Conservation (phyloP, 2,888 invertebrate species). For the Phorcus lineatus region DNA sequence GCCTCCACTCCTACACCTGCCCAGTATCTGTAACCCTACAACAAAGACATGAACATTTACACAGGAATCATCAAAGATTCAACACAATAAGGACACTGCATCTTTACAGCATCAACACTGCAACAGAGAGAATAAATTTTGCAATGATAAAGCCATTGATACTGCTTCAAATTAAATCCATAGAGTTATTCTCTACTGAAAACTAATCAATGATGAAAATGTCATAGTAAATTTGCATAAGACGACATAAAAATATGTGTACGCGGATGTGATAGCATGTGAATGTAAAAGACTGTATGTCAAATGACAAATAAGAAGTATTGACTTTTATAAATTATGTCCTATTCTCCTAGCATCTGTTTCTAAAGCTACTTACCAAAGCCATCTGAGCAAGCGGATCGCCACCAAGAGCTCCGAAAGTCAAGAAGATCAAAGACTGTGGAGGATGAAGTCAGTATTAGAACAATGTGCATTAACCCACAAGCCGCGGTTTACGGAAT, state of each 20-base stretch:
- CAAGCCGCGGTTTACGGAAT: too few relatives aligned
- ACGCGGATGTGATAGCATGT: too few relatives aligned
- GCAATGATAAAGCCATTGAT: neutral
- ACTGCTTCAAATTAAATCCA: too few relatives aligned
- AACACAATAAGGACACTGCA: neutral
- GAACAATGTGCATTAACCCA: neutral
- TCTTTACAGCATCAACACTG: neutral
- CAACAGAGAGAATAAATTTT: neutral
- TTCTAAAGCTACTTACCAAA: conserved; percentile 76
- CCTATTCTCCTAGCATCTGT: too few relatives aligned
- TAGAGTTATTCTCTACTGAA: too few relatives aligned
- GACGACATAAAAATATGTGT: too few relatives aligned
- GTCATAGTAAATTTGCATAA: too few relatives aligned
- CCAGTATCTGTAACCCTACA: conserved; percentile 91
- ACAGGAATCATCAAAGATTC: neutral
- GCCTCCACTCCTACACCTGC: conserved; percentile 91
- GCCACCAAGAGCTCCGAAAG: conserved; percentile 92
- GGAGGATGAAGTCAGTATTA: conserved; percentile 30
- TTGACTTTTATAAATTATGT: too few relatives aligned
- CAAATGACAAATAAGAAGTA: too few relatives aligned
- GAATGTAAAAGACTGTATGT: too few relatives aligned
- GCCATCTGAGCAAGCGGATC: conserved; percentile 97
- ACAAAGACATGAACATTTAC: neutral
- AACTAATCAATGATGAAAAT: too few relatives aligned
- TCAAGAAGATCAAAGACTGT: conserved; percentile 89